Conservation (phyloP, 1,140 invertebrate species). For the Drosophila bipectinata region DNA sequence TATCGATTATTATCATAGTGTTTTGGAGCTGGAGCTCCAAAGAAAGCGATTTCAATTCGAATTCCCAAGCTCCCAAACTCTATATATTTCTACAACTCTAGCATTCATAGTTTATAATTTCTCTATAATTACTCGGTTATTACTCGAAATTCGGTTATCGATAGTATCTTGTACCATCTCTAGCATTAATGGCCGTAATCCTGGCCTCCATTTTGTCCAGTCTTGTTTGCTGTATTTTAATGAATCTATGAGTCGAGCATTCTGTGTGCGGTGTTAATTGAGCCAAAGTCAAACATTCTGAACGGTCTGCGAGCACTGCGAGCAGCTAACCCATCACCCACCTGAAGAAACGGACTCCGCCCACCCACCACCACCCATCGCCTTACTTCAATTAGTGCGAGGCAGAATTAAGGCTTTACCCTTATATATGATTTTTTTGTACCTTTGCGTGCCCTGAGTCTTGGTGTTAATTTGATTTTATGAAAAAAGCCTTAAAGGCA, state of each 20-base stretch:
- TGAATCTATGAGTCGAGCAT: conserved; percentile 50
- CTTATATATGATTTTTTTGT: neutral
- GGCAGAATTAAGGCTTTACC: conserved; percentile 12
- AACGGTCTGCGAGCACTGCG: conserved; percentile 4
- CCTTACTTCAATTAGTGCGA: conserved; percentile 34
- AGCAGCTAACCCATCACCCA: conserved; percentile 26
- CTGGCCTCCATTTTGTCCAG: conserved; percentile 32
- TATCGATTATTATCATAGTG: too few relatives aligned
- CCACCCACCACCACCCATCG: neutral
- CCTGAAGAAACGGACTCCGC: neutral
- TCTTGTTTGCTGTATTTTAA: conserved; percentile 49
- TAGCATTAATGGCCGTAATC: neutral
- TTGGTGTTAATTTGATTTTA: conserved; percentile 64
- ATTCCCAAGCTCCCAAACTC: too few relatives aligned
- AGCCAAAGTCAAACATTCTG: conserved; percentile 53
- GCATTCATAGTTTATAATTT: too few relatives aligned
- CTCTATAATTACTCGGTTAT: too few relatives aligned
- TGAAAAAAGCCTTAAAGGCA: conserved; percentile 36
- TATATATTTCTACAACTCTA: too few relatives aligned
- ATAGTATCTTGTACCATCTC: neutral
- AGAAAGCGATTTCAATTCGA: too few relatives aligned
- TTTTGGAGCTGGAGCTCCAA: too few relatives aligned
- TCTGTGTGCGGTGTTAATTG: conserved; percentile 47
- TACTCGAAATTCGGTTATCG: neutral
- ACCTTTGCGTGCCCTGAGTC: conserved; percentile 32